phyloP scores from a whole-genome alignment of 2,888 invertebrate genomes.

The Xestia sexstrigata region DNA sequence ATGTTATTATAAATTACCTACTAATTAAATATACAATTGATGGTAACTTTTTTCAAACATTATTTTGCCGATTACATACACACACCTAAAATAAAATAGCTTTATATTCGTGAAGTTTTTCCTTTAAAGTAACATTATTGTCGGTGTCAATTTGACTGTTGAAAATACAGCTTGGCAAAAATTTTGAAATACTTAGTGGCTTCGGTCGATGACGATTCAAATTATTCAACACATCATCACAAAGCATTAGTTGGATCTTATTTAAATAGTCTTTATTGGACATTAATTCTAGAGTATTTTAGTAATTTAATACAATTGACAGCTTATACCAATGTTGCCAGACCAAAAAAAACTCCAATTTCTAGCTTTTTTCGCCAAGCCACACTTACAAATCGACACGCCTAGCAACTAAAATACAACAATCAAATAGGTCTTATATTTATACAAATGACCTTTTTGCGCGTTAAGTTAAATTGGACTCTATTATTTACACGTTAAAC shows the following conservation, averaged over 20 bases:
- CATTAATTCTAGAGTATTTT: constrained; percentile 9
- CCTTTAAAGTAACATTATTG: constrained; percentile 32
- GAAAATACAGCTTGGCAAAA: constrained; percentile 25
- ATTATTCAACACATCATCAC: not conserved
- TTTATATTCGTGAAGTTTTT: constrained; percentile 30
- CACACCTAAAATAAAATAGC: constrained; percentile 28
- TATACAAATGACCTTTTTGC: constrained; percentile 42
- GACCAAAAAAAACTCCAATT: constrained; percentile 5
- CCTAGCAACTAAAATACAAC: constrained; percentile 37
- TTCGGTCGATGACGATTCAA: not conserved
- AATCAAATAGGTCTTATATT: constrained; percentile 40
- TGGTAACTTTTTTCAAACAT: constrained; percentile 23
- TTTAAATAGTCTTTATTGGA: constrained; percentile 2
- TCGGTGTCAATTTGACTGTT: constrained; percentile 10
- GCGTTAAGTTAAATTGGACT: constrained; percentile 26
- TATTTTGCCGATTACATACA: constrained; percentile 24
- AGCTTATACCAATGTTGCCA: constrained; percentile 3
- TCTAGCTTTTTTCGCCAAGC: constrained; percentile 8
- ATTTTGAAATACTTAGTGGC: not conserved
- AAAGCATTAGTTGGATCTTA: constrained; percentile 1
- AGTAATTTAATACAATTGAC: constrained; percentile 26
- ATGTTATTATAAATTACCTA: constrained; percentile 28
- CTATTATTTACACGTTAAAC: constrained; percentile 81
- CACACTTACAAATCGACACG: constrained; percentile 9
- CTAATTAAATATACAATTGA: constrained; percentile 29